phyloP scores from a whole-genome alignment of 1,140 invertebrate species.

The Zaprionus camerounensis region DNA sequence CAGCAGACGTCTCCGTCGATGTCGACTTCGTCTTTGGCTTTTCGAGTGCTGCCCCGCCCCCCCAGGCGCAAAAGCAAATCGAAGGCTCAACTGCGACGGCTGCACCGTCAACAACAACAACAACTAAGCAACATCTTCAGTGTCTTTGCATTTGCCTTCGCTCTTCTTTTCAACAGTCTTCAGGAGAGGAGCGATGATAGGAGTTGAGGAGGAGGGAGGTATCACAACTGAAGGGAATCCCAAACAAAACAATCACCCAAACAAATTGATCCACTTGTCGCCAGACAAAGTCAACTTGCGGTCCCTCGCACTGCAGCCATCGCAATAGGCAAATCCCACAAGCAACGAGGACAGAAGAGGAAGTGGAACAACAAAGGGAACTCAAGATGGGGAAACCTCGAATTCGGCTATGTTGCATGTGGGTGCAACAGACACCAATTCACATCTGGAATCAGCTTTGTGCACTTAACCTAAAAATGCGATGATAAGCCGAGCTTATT shows the following conservation, averaged over 20 bases:
- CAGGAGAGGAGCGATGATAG: background rate
- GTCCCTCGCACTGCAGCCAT: constrained; percentile 7
- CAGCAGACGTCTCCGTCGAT: constrained; percentile 28
- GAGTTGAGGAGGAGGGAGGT: background rate
- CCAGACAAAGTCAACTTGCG: constrained; percentile 27
- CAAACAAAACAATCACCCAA: constrained; percentile 52
- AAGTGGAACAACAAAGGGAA: background rate
- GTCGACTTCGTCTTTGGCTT: constrained; percentile 23
- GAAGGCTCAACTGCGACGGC: constrained; percentile 41
- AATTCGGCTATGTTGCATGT: background rate
- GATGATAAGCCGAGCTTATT: background rate
- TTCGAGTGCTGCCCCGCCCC: constrained; percentile 2
- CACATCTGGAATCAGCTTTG: background rate
- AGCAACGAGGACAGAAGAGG: background rate
- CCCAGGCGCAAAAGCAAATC: constrained; percentile 61
- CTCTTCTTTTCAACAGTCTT: background rate
- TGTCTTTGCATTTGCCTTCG: background rate
- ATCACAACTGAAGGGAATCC: constrained; percentile 2
- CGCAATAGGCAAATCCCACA: constrained; percentile 19
- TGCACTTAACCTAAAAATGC: constrained; percentile 5
- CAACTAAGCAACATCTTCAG: background rate
- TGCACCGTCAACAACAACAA: constrained; percentile 5
- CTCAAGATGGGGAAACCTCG: background rate
- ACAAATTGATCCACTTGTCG: constrained; percentile 73
- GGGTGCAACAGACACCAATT: background rate